Percentiles rank a stretch among this genome's conserved stretches.
These are phyloP conservation scores for Cochlearius cochlearius DNA, from an alignment of 2,113 vertebrate species.

Conservation along the genomic window DNA sequence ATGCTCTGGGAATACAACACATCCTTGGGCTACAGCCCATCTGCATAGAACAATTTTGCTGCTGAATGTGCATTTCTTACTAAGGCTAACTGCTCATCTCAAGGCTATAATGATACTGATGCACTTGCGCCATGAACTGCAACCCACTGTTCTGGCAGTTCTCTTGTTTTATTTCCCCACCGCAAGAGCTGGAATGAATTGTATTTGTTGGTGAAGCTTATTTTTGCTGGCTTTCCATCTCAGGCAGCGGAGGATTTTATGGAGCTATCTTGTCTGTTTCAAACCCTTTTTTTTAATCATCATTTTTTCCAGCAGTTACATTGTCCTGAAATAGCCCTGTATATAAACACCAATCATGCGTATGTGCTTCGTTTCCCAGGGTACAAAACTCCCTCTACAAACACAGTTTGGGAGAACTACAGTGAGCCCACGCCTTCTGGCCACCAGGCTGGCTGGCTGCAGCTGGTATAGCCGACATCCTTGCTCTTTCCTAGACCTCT, in stretches of 20 bases:
- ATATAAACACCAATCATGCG: neutral
- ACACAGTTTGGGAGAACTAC: neutral
- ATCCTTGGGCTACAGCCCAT: constrained; percentile 18
- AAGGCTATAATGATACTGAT: constrained; percentile 44
- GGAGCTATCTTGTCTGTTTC: constrained; percentile 12
- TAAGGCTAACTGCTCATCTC: constrained; percentile 36
- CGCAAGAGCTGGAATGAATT: neutral
- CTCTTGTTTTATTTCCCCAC: neutral
- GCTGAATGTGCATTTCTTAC: constrained; percentile 46
- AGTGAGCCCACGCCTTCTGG: neutral
- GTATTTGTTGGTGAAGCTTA: constrained; percentile 14
- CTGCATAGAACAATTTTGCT: neutral
- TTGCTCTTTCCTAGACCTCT: neutral
- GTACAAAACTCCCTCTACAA: neutral
- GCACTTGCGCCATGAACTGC: constrained; percentile 24
- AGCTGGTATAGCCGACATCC: neutral
- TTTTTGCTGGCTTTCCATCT: constrained; percentile 41
- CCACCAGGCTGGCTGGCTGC: neutral
- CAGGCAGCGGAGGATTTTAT: neutral
- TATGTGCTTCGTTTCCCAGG: neutral
- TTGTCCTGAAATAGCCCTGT: constrained; percentile 11
- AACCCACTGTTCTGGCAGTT: constrained; percentile 27
- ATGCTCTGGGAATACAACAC: neutral
- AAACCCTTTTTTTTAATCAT: neutral
- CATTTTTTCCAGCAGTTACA: neutral